Evolutionary conservation across 1,140 invertebrate genomes (phyloP), one percentile per base, ranked within the genome.

Genomic region (Calycopis cecrops): DNA sequence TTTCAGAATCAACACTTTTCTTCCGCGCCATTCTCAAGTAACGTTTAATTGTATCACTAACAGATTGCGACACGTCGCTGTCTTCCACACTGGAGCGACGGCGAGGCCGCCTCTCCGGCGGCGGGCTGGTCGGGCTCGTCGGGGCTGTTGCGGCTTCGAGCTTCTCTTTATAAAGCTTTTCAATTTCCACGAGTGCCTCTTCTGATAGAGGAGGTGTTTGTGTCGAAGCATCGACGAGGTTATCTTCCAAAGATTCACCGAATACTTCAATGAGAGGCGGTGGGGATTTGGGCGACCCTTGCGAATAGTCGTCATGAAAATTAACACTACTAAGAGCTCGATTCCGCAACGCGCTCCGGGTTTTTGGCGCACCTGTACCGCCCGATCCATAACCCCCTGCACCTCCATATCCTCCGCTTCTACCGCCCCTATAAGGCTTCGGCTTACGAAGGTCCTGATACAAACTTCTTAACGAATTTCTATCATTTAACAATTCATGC

Each of bases 1-100:
- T 94, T 50, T 95, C 94, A 3, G 92, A 90, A 62, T 95, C 94
- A 0, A 94, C 91, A 49, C 94, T 95, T 64, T 96, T 96, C 68
- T 96, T 96, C 6, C 95, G 85, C 0, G 94, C 94, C 94, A 96
- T 96, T 56, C 93, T 87, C 1, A 96, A 82, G 67, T 96, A 96
- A 1, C 94, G 87, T 70, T 95, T 95, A 21, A 96, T 95, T 0
- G 94, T 95, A 63, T 96, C 94, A 68, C 94, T 93, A 2, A 96
- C 94, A 0, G 94, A 95, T 34, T 94, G 94, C 0, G 94, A 95
- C 0, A 95, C 92, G 68, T 95, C 94, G 62, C 95, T 94, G 69
- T 95, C 93, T 63, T 94, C 94, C 0, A 94, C 91, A 61, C 93
- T 94, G 59, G 92, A 93, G 54, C 91, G 87, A 48, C 93, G 90